Evolutionary conservation across 2,797 vertebrate species (phyloP).

Genomic region (Acanthis flammea): DNA sequence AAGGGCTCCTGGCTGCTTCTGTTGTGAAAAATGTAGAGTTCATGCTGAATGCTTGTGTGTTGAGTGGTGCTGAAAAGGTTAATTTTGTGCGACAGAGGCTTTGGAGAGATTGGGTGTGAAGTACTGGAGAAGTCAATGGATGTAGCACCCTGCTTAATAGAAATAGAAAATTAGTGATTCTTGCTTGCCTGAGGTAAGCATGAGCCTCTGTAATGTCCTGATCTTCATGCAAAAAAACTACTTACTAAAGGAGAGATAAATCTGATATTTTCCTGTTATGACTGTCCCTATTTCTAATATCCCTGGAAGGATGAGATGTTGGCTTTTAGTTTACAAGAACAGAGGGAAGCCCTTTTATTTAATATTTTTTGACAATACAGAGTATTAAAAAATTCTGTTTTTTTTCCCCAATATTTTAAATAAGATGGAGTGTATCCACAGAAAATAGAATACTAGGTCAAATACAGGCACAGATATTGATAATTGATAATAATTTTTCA

Average conservation of each 20-base stretch:
- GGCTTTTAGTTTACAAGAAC: not conserved
- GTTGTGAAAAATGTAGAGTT: not conserved
- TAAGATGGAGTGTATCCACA: fast-evolving
- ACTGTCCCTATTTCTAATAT: too few species aligned
- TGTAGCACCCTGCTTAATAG: constrained; percentile 28
- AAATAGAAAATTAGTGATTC: constrained; percentile 64
- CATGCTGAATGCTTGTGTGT: not conserved
- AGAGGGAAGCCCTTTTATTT: constrained; percentile 13
- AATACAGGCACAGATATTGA: not conserved
- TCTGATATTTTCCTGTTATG: too few species aligned
- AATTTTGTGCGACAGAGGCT: not conserved
- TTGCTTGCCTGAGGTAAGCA: constrained; percentile 57
- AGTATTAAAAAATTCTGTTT: not conserved
- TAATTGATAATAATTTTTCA: not conserved
- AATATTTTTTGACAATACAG: not conserved
- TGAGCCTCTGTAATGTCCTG: constrained; percentile 44
- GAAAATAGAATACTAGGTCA: not conserved
- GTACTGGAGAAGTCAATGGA: constrained; percentile 19
- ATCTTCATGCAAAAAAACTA: constrained; percentile 60
- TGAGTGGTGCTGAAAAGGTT: not conserved
- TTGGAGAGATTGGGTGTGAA: not conserved
- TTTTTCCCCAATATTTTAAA: not conserved
- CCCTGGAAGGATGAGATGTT: constrained; percentile 29
- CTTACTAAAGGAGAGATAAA: constrained; percentile 39
- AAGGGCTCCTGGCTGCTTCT: not conserved